A percentile compares a stretch with the other conserved stretches of the same genome.
Conservation (phyloP, 2,888 invertebrate genomes). For the Sphinx pinastri region DNA sequence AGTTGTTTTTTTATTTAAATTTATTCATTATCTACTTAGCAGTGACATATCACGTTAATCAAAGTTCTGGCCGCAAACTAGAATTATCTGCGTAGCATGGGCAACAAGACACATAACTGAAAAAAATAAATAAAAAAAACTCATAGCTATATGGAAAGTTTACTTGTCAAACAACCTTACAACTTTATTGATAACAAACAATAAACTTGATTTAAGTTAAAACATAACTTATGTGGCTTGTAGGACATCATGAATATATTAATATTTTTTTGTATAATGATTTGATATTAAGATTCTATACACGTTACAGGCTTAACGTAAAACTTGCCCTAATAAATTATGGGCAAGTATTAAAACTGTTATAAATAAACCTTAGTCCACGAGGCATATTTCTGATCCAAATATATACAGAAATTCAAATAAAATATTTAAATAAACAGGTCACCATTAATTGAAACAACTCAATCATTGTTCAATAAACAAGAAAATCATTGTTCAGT, state of each 20-base stretch:
- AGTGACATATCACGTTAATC: background rate
- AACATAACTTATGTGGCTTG: too few species aligned
- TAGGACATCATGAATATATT: too few species aligned
- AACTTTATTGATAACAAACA: background rate
- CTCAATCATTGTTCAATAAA: too few species aligned
- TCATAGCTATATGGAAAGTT: too few species aligned
- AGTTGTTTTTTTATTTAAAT: too few species aligned
- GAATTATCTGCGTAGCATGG: too few species aligned
- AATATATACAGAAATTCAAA: background rate
- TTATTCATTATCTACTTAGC: background rate
- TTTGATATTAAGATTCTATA: background rate
- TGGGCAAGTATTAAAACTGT: background rate
- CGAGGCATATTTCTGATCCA: background rate
- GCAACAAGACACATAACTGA: too few species aligned
- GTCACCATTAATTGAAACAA: too few species aligned
- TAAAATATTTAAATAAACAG: background rate
- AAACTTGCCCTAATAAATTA: slow-evolving; percentile 1
- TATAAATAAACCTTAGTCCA: background rate
- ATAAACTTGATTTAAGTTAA: background rate
- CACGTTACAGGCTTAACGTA: background rate
- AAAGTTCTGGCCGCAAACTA: too few species aligned
- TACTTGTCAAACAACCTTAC: too few species aligned
- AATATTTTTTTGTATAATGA: background rate
- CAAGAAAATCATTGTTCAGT: too few species aligned
- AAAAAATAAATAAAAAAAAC: too few species aligned